These are phyloP conservation scores for Drosophila recens DNA, from an alignment of 2,888 invertebrate genomes.

Conservation along the genomic window DNA sequence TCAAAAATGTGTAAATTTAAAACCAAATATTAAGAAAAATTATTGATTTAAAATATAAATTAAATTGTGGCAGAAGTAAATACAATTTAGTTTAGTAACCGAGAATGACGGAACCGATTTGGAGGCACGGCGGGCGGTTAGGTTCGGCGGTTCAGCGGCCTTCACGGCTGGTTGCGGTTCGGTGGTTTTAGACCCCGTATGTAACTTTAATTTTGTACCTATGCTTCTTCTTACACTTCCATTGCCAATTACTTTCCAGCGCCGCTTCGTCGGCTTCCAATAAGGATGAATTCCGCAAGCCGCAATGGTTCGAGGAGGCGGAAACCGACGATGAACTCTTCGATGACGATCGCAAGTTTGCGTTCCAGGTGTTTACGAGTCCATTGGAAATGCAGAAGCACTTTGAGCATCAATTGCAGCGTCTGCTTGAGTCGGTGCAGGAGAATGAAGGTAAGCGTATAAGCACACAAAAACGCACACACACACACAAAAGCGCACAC, in stretches of 20 bases:
- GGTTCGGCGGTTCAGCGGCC: too few species aligned
- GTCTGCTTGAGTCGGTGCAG: constrained; percentile 86
- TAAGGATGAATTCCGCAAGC: constrained; percentile 85
- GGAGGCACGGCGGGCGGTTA: too few species aligned
- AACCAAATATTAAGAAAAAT: too few species aligned
- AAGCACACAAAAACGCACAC: neutral
- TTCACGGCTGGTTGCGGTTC: too few species aligned
- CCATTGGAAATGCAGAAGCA: constrained; percentile 88
- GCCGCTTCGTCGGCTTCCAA: constrained; percentile 65
- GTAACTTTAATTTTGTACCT: neutral
- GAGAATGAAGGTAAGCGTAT: constrained; percentile 77
- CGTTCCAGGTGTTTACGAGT: constrained; percentile 87
- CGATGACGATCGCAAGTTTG: constrained; percentile 84
- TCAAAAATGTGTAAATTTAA: too few species aligned
- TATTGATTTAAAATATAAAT: too few species aligned
- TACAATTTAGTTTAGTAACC: too few species aligned
- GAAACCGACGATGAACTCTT: constrained; percentile 85
- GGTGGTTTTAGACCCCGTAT: too few species aligned
- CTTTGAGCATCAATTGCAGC: constrained; percentile 88
- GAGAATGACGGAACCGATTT: too few species aligned
- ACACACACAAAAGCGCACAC: too few species aligned
- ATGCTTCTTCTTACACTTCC: neutral
- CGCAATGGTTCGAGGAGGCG: constrained; percentile 85
- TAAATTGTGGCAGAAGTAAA: too few species aligned
- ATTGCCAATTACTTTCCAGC: constrained; percentile 22